phyloP scores from a whole-genome alignment of 2,113 vertebrate species.

The Gymnocephalus cernua region DNA sequence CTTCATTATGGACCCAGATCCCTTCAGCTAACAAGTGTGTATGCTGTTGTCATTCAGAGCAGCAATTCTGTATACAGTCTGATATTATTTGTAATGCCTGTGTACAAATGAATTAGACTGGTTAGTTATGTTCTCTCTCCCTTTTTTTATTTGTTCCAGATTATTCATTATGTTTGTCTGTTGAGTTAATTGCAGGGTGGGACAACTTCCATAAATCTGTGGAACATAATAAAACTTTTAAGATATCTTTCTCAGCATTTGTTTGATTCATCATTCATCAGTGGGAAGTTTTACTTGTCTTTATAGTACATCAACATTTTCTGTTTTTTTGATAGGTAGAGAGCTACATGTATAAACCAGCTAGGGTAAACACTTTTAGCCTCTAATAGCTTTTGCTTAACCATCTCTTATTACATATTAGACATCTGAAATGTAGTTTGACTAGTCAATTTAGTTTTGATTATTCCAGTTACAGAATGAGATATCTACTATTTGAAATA shows the following conservation, averaged over 20 bases:
- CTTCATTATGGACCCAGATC: background rate
- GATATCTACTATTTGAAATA: background rate
- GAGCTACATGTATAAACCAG: background rate
- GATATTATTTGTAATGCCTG: background rate
- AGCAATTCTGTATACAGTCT: background rate
- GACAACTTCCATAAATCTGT: slow-evolving; percentile 15
- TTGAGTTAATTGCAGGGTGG: slow-evolving; percentile 25
- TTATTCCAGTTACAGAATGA: background rate
- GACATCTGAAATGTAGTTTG: background rate
- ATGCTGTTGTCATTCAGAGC: slow-evolving; percentile 1
- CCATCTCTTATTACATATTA: background rate
- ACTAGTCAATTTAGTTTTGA: background rate
- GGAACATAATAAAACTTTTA: slow-evolving; percentile 71
- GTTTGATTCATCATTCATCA: slow-evolving; percentile 3
- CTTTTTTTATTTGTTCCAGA: slow-evolving; percentile 44
- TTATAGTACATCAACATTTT: background rate
- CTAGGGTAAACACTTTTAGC: background rate
- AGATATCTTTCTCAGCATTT: slow-evolving; percentile 44
- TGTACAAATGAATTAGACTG: slow-evolving; percentile 32
- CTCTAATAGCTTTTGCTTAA: background rate
- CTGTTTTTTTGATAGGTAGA: background rate
- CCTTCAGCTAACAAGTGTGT: background rate
- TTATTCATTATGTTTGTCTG: slow-evolving; percentile 38
- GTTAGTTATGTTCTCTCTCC: background rate
- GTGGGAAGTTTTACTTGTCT: background rate